A percentile compares a stretch with the other conserved stretches of the same genome.
These are phyloP conservation scores for Dolichotis patagonum DNA, from an alignment of 2,113 vertebrate genomes.

Conservation along the genomic window DNA sequence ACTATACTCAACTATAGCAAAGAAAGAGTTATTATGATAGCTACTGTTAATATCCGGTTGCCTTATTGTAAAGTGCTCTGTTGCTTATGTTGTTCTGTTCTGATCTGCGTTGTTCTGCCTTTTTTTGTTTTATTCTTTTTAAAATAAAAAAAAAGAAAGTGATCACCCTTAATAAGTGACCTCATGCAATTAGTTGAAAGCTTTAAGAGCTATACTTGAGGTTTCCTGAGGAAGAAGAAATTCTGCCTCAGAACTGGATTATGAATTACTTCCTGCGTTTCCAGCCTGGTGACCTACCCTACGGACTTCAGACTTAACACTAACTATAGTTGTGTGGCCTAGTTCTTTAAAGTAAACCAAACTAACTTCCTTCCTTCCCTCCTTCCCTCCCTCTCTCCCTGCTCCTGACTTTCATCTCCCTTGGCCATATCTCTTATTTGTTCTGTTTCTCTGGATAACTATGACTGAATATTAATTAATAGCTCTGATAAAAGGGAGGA, in stretches of 20 bases:
- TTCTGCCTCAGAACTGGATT: not conserved
- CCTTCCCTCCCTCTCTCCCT: not conserved
- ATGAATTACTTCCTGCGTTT: not conserved
- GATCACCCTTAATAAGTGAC: not conserved
- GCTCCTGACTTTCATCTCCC: not conserved
- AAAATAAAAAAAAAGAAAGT: constrained; percentile 4
- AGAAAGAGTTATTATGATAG: too few relatives aligned
- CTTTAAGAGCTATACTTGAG: not conserved
- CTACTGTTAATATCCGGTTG: too few relatives aligned
- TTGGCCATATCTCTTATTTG: not conserved
- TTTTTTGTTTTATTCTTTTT: too few relatives aligned
- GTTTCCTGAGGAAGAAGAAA: constrained; percentile 2
- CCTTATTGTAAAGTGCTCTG: too few relatives aligned
- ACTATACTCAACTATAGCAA: too few relatives aligned
- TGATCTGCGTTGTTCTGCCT: too few relatives aligned
- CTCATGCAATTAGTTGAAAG: not conserved
- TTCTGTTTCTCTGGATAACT: not conserved
- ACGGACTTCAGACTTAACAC: not conserved
- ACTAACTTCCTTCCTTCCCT: not conserved
- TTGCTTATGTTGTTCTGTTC: too few relatives aligned
- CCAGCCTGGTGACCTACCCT: not conserved
- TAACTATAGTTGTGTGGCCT: rapidly evolving
- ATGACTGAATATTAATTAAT: not conserved
- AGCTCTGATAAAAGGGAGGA: not conserved
- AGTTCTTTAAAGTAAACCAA: not conserved